Base-by-base conservation (phyloP, 1,140 invertebrate species). In the Anoplophora glabripennis region DNA sequence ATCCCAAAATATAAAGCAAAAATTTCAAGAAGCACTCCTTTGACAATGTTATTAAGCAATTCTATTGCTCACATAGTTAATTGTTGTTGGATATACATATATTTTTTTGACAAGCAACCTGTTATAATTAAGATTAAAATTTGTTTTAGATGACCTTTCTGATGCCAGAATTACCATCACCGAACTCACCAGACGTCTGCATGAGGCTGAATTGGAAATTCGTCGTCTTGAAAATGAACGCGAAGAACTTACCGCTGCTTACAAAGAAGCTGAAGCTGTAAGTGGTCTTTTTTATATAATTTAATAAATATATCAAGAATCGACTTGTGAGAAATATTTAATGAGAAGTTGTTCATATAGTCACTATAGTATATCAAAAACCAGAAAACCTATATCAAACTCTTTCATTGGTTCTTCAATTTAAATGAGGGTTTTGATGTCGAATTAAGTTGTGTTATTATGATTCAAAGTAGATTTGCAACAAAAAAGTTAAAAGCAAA, bases 221-320 rank as follows among this genome's bases (percentile, higher is more conserved):
- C 90, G 94, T 78, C 90, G 95, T 73, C 82, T 98, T 79, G 95
- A 97, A 83, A 96, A 96, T 76, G 95, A 98, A 79, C 89, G 94
- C 70, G 94, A 96, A 75, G 94, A 98, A 82, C 87, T 97, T 66
- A 91, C 92, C 66, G 92, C 93, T 66, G 94, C 94, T 63, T 95
- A 96, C 84, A 94, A 94, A 77, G 95, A 96, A 84, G 93, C 94
- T 69, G 94, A 97, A 81, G 92, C 93, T 78, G 90, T 93, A 84
- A 88, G 86, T 37, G 10, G 35, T 47, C 3, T n/a, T 38, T 4
- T 36, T 36, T 88, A 57, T 47, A 14, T 40, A 44, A 35, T n/a
- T 60, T 28, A n/a, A 11, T n/a, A n/a, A 54, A 36, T 28, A n/a
- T 4, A 3, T 11, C 3, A 10, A 54, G n/a, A 11, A 51, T 14